These are phyloP conservation scores for Amphipyra berbera DNA, from an alignment of 2,888 invertebrate genomes.

Conservation along the genomic window DNA sequence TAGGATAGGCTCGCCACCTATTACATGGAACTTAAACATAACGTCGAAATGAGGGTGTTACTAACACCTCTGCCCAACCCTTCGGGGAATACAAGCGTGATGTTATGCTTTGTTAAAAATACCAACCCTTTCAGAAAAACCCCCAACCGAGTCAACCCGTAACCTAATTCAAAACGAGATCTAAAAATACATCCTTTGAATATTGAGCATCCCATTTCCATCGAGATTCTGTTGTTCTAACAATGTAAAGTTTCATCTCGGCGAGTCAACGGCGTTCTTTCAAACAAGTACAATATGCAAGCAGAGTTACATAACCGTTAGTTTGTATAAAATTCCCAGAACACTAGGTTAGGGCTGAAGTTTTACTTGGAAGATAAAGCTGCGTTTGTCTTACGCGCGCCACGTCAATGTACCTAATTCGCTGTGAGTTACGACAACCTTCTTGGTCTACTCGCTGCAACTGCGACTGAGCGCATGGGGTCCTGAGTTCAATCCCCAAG, in stretches of 20 bases:
- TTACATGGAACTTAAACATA: too few relatives aligned
- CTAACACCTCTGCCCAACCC: too few relatives aligned
- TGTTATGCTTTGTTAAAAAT: too few relatives aligned
- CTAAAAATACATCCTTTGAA: conserved; percentile 7
- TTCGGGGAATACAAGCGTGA: too few relatives aligned
- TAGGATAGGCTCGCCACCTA: too few relatives aligned
- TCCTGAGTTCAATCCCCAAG: too few relatives aligned
- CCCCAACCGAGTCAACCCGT: too few relatives aligned
- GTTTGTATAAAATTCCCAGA: conserved; percentile 31
- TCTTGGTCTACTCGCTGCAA: too few relatives aligned
- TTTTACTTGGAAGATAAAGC: conserved; percentile 29
- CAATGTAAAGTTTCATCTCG: conserved; percentile 29
- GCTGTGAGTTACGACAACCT: too few relatives aligned
- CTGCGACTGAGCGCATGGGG: too few relatives aligned
- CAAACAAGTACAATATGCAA: conserved; percentile 26
- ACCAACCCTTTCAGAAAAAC: too few relatives aligned
- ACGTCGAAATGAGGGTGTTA: too few relatives aligned
- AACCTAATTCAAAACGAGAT: conserved; percentile 2
- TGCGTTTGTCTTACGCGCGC: conserved; percentile 28
- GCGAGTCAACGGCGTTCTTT: conserved; percentile 7
- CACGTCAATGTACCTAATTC: background rate
- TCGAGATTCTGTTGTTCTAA: conserved; percentile 21
- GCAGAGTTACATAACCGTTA: conserved; percentile 28
- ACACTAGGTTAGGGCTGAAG: conserved; percentile 29
- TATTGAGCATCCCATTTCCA: conserved; percentile 11